Conservation (phyloP, 2,113 vertebrate genomes). For the Limnothrissa miodon region DNA sequence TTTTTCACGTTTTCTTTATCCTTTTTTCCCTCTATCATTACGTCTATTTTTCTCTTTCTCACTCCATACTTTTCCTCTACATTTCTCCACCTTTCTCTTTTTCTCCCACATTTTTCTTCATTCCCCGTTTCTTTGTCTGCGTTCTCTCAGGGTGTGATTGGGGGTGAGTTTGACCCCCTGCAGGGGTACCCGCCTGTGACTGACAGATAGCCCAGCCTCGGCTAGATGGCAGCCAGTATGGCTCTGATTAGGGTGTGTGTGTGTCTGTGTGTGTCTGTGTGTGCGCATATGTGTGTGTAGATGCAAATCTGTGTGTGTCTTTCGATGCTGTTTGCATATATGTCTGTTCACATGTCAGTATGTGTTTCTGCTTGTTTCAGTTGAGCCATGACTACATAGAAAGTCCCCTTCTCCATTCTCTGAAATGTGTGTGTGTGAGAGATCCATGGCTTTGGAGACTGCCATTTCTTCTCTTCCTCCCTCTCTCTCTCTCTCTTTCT, state of each 20-base stretch:
- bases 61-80: no score
- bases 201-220: slow-evolving; percentile 13
- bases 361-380: neutral
- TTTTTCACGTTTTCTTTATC: neutral
- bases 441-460: no score
- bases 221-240: slow-evolving; percentile 4
- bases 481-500: no score
- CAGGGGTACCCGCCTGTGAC: slow-evolving; percentile 6
- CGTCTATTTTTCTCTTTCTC: neutral
- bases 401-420: neutral
- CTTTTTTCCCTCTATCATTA: neutral
- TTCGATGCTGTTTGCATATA: neutral
- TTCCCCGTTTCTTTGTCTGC: neutral
- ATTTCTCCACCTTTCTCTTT: no score
- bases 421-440: neutral
- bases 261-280: slow-evolving; percentile 1
- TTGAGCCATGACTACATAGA: neutral
- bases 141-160: neutral
- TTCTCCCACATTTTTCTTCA: neutral
- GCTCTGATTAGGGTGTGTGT: slow-evolving; percentile 9
- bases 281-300: neutral
- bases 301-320: neutral
- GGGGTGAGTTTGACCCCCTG: slow-evolving; percentile 3
- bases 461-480: no score
- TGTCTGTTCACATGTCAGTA: neutral